Evolutionary conservation across 1,140 invertebrate genomes (phyloP), one percentile per base, ranked within the genome.

Genomic region (Mactra quadrangularis): DNA sequence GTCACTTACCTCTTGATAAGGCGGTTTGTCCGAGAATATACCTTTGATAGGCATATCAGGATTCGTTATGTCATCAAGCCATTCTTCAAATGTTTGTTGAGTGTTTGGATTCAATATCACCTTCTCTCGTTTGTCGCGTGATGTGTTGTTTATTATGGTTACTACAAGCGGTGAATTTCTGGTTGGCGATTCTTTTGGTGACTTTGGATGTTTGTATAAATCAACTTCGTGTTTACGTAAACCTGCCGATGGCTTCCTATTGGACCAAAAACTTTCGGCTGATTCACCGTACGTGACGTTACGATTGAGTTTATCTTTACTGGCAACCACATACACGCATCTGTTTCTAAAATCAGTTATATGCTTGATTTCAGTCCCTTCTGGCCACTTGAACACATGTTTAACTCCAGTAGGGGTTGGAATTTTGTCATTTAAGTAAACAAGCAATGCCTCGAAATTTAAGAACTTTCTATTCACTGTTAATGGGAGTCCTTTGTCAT

Each of bases 51-150:
- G 90, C 55, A 86, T 89, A 29, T 84, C 72, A n/a, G 89, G 77
- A 27, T 85, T 76, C 11, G 90, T 57, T 81, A 92, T 85, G 62
- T 89, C 88, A 0, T 83, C 72, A n/a, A 99, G 93, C n/a, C 99
- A 96, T 90, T 98, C 97, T 93, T 99, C 97, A 90, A 98, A 99
- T 1, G 97, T 97, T 91, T 98, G 97, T 13, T 96, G 96, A 0
- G 97, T 98, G 78, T 97, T 95, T 84, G 98, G 94, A 93, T 99
- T 99, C 62, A 99, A 93, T 78, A 99, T 90, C 11, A 93, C 66
- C 70, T 91, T 92, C 62, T 92, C 89, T 27, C 75, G 79, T 33
- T 88, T 87, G n/a, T 88, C 83, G 33, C 90, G 81, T 59, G 90
- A 55, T 19, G 84, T 70, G 82, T 93, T 92, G 66, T 90, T 90